phyloP scores from a whole-genome alignment of 2,888 invertebrate species.

The Sinelater perroti region DNA sequence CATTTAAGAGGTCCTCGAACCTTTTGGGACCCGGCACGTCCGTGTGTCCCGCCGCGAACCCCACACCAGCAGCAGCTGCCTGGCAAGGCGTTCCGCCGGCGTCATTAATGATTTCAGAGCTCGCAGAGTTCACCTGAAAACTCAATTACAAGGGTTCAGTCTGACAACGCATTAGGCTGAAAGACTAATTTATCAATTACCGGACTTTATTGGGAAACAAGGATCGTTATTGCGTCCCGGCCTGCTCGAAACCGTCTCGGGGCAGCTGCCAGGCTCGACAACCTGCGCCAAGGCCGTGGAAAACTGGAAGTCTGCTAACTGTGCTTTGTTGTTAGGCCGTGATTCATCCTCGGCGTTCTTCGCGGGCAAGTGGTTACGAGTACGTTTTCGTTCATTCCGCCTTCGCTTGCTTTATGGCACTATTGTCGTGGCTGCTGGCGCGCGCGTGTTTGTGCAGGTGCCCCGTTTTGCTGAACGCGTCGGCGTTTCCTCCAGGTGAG shows the following conservation, averaged over 20 bases:
- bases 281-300: conserved; percentile 33
- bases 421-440: neutral
- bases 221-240: conserved; percentile 11
- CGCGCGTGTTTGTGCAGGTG: neutral
- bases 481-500: too few species aligned
- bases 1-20: too few species aligned
- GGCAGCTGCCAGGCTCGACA: conserved; percentile 6
- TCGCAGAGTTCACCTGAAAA: conserved; percentile 22
- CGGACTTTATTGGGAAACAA: conserved; percentile 15
- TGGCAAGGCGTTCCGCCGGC: conserved; percentile 17
- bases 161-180: conserved; percentile 16
- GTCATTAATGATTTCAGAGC: conserved; percentile 15
- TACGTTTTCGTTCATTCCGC: neutral
- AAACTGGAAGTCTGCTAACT: conserved; percentile 29
- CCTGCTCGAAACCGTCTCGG: neutral
- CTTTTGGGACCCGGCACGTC: too few species aligned
- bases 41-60: too few species aligned
- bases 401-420: neutral
- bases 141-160: conserved; percentile 29
- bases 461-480: too few species aligned
- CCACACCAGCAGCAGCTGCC: too few species aligned
- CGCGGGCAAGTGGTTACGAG: conserved; percentile 3
- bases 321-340: conserved; percentile 36
- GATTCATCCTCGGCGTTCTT: conserved; percentile 24
- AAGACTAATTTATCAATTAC: conserved; percentile 23